phyloP scores from a whole-genome alignment of 2,113 vertebrate species.

The Symphodus melops region DNA sequence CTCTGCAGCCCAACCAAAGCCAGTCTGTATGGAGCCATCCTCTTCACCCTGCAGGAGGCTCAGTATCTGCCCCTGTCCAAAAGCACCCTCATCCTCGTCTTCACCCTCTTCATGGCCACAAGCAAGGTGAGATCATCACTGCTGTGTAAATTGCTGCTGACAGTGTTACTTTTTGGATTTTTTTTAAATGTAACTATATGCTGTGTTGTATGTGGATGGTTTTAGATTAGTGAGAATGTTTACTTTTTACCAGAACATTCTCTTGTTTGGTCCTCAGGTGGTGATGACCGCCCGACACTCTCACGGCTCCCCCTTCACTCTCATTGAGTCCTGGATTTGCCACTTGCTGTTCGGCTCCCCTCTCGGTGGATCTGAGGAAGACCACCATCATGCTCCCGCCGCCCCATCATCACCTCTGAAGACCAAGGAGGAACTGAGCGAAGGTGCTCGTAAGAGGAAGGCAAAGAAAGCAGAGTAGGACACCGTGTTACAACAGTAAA shows the following conservation, averaged over 20 bases:
- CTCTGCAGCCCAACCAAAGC: constrained; percentile 93
- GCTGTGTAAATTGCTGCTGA: neutral
- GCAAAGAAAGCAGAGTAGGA: constrained; percentile 88
- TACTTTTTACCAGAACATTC: neutral
- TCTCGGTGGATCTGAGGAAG: constrained; percentile 77
- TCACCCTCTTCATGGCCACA: constrained; percentile 96
- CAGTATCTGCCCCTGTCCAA: constrained; percentile 93
- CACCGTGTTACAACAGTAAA: neutral
- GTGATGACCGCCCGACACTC: constrained; percentile 95
- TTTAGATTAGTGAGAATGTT: constrained; percentile 26
- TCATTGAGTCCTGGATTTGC: constrained; percentile 89
- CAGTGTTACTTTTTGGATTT: neutral
- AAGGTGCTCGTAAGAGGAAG: constrained; percentile 94
- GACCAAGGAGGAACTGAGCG: constrained; percentile 93
- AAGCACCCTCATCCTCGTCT: constrained; percentile 90
- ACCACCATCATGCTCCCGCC: constrained; percentile 79
- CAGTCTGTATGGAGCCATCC: constrained; percentile 93
- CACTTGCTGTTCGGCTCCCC: constrained; percentile 89
- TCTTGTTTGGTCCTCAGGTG: constrained; percentile 80
- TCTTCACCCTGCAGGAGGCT: constrained; percentile 95
- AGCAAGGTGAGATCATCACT: constrained; percentile 85
- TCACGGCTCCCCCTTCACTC: constrained; percentile 92
- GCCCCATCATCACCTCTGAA: constrained; percentile 83
- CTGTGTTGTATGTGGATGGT: neutral
- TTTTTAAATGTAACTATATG: neutral